Conservation (phyloP, 2,888 invertebrate genomes). For the Alloscopus bannaensis region DNA sequence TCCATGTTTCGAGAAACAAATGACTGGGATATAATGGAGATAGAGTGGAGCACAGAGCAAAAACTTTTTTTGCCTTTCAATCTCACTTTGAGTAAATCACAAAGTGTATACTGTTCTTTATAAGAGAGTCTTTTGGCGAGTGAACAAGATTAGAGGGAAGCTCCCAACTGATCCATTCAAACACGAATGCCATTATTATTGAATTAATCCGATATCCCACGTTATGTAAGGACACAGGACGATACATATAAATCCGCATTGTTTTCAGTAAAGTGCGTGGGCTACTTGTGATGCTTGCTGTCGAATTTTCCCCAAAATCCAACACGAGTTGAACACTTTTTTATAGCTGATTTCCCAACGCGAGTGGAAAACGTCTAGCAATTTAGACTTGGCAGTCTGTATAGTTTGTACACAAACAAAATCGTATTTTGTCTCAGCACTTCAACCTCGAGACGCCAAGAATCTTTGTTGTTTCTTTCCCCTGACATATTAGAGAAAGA, state of each 20-base stretch:
- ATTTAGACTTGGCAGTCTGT: too few species aligned
- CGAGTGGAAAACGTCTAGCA: too few species aligned
- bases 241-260: conserved; percentile 1
- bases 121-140: background rate
- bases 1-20: conserved; percentile 56
- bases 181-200: conserved; percentile 16
- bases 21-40: conserved; percentile 24
- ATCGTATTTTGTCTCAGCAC: too few species aligned
- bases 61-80: conserved; percentile 8
- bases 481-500: too few species aligned
- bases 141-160: conserved; percentile 9
- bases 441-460: too few species aligned
- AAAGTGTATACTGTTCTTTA: background rate
- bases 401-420: too few species aligned
- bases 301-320: background rate
- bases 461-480: too few species aligned
- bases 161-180: conserved; percentile 33
- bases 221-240: background rate
- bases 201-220: conserved; percentile 25
- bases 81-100: conserved; percentile 21
- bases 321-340: too few species aligned
- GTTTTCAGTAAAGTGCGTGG: conserved; percentile 30
- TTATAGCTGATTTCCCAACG: too few species aligned
- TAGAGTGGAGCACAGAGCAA: conserved; percentile 11
- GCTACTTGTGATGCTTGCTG: conserved; percentile 8